Conservation (phyloP, 2,888 invertebrate genomes). For the Caenorhabditis drosophilae region DNA sequence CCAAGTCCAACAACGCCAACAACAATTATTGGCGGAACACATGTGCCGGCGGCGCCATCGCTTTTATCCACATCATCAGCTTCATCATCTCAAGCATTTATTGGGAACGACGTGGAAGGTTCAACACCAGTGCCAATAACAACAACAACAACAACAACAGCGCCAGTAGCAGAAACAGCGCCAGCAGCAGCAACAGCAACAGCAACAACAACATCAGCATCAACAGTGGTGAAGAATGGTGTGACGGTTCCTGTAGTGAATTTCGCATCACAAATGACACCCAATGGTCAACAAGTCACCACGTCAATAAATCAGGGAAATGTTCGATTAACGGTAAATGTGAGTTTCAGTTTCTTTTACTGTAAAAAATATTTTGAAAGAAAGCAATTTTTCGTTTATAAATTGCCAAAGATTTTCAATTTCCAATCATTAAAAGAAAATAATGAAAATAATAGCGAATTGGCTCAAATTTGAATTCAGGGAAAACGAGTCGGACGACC, state of each 20-base stretch:
- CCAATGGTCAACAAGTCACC: constrained; percentile 25
- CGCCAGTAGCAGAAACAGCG: too few species aligned
- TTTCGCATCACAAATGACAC: constrained; percentile 17
- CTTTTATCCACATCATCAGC: too few species aligned
- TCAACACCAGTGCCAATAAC: too few species aligned
- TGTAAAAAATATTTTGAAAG: neutral
- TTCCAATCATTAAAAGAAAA: neutral
- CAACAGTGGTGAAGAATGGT: too few species aligned
- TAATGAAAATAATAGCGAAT: neutral
- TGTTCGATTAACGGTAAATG: constrained; percentile 32
- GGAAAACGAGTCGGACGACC: constrained; percentile 48
- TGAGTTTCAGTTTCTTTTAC: constrained; percentile 12
- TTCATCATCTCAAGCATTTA: too few species aligned
- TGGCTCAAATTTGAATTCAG: constrained; percentile 13
- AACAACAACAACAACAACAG: too few species aligned
- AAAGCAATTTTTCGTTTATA: neutral
- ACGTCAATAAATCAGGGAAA: constrained; percentile 24
- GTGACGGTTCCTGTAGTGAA: constrained; percentile 27
- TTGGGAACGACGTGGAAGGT: too few species aligned
- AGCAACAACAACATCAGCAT: neutral
- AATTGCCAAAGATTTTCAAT: neutral
- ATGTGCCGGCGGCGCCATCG: too few species aligned
- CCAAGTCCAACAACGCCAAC: too few species aligned
- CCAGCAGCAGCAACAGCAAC: too few species aligned
- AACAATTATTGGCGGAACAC: too few species aligned